A percentile compares a stretch with the other conserved stretches of the same genome.
phyloP scores from a whole-genome alignment of 2,888 invertebrate genomes.

The Drosophila anomelani region DNA sequence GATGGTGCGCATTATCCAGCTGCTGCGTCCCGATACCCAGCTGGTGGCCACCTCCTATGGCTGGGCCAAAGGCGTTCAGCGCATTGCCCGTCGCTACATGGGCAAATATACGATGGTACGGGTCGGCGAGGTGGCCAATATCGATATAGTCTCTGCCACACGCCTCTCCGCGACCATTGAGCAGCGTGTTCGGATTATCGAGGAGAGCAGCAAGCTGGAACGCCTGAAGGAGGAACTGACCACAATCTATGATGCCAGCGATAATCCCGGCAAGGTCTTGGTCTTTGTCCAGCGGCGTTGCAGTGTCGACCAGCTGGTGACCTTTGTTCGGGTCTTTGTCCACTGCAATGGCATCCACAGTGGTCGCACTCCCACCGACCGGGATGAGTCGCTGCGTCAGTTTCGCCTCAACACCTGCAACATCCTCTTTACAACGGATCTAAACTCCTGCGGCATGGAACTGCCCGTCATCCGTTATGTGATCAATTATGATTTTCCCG shows the following conservation, averaged over 20 bases:
- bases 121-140: slow-evolving; percentile 91
- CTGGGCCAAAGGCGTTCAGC: slow-evolving; percentile 94
- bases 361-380: slow-evolving; percentile 90
- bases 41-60: slow-evolving; percentile 98
- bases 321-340: slow-evolving; percentile 87
- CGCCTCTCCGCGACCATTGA: slow-evolving; percentile 87
- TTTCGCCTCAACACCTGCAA: slow-evolving; percentile 9
- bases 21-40: slow-evolving; percentile 91
- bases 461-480: slow-evolving; percentile 94
- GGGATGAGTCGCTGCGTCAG: slow-evolving; percentile 86
- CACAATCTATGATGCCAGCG: slow-evolving; percentile 88
- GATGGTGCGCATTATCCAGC: slow-evolving; percentile 82
- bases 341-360: slow-evolving; percentile 87
- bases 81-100: slow-evolving; percentile 93
- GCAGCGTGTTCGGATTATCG: slow-evolving; percentile 90
- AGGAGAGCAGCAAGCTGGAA: slow-evolving; percentile 87
- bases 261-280: slow-evolving; percentile 91
- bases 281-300: slow-evolving; percentile 95
- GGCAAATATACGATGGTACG: slow-evolving; percentile 92
- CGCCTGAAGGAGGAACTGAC: slow-evolving; percentile 84
- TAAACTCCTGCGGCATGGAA: slow-evolving; percentile 96
- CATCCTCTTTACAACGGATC: slow-evolving; percentile 92
- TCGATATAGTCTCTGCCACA: slow-evolving; percentile 88
- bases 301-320: slow-evolving; percentile 90
- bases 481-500: slow-evolving; percentile 95